phyloP scores from a whole-genome alignment of 37 sponge, comb jelly and placozoan genomes.

The Crambe crambe region DNA sequence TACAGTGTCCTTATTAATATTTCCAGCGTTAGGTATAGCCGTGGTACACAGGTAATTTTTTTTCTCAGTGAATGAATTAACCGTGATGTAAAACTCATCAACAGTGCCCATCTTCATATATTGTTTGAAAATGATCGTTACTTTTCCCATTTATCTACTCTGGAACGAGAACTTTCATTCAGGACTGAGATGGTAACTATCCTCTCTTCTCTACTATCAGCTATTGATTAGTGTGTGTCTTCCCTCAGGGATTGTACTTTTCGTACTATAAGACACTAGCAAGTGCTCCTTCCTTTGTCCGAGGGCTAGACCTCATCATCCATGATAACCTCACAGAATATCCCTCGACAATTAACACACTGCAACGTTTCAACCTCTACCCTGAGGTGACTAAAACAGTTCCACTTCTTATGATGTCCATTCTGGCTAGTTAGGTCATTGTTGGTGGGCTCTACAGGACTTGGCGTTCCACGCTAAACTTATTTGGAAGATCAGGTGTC shows the following conservation, averaged over 20 bases:
- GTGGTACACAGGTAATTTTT: conserved; percentile 15
- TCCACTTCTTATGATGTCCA: too few species aligned
- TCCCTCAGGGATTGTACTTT: conserved; percentile 88
- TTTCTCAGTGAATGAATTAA: too few species aligned
- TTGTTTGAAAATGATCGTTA: conserved; percentile 95
- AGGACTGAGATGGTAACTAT: conserved; percentile 90
- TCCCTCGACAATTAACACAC: conserved; percentile 87
- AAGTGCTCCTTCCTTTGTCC: conserved; percentile 42
- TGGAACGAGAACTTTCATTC: conserved; percentile 94
- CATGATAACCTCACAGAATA: conserved; percentile 89
- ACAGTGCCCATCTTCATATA: conserved; percentile 29
- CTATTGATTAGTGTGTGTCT: background rate
- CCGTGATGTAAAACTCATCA: too few species aligned
- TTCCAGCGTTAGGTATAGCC: background rate
- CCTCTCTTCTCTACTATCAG: background rate
- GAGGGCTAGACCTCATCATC: conserved; percentile 56
- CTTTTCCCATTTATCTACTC: conserved; percentile 88
- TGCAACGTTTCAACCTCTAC: conserved; percentile 91
- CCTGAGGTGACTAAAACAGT: conserved; percentile 86
- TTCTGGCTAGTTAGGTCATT: conserved; percentile 37
- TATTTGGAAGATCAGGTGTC: conserved; percentile 6
- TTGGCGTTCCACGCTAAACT: conserved; percentile 1
- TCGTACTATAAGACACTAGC: conserved; percentile 95
- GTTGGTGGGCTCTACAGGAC: conserved; percentile 69
- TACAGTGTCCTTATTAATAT: too few species aligned